phyloP scores from a whole-genome alignment of 2,113 vertebrate genomes.

The Condylura cristata region DNA sequence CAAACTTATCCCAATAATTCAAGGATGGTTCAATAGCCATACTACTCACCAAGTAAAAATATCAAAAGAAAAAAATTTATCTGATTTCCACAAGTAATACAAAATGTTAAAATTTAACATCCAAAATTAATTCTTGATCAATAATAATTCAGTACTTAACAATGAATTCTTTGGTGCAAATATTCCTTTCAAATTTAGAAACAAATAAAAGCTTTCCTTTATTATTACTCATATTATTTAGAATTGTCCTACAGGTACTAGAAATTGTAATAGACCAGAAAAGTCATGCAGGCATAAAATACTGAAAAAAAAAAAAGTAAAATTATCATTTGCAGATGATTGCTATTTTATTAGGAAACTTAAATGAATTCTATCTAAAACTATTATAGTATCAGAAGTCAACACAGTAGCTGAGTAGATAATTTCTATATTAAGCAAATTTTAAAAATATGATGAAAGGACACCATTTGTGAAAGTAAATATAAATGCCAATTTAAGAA shows the following conservation, averaged over 20 bases:
- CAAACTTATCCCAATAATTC: neutral
- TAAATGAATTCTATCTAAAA: neutral
- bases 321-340: neutral
- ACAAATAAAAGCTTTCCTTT: neutral
- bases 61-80: neutral
- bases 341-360: neutral
- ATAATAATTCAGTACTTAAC: neutral
- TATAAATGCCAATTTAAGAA: neutral
- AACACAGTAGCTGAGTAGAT: neutral
- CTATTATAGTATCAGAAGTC: neutral
- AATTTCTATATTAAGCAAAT: neutral
- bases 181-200: neutral
- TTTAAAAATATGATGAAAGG: neutral
- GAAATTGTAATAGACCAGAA: neutral
- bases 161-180: neutral
- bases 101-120: neutral
- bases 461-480: neutral
- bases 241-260: neutral
- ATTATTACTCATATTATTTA: neutral
- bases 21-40: neutral
- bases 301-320: neutral
- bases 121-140: neutral
- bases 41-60: neutral
- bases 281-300: neutral
- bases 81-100: neutral